Evolutionary conservation across 2,797 vertebrate species (phyloP), one percentile per base, ranked within the genome.

Genomic region (Fratercula arctica): DNA sequence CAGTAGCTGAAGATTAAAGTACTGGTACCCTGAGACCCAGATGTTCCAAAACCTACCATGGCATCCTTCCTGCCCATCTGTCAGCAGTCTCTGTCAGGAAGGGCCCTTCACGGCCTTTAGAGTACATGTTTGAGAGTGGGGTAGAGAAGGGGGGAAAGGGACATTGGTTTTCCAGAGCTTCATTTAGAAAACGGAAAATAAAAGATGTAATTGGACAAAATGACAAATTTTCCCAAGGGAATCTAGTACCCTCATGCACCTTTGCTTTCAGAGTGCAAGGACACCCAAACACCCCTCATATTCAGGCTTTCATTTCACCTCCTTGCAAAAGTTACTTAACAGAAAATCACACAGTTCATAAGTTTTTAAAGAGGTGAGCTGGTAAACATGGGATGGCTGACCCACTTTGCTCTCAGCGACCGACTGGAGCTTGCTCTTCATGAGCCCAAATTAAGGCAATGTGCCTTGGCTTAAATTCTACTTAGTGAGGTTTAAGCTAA

Each of bases 401-500:
- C 92, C 63, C 88, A 90, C 39, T 95, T 96, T 69, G 6, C 80
- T 87, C 39, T 54, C 63, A 89, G 46, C 13, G 41, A n/a, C 56
- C 24, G 31, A 26, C 6, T 85, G 54, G 61, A 92, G 9, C 78
- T 76, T 73, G 11, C 46, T 89, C 51, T 85, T 79, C 14, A 0
- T 63, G 59, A 19, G 46, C 43, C 77, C 74, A 90, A 79, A 95
- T 76, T 46, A 88, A 50, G 37, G 70, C 81, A 79, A 23, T 60
- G 37, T 41, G 86, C 67, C 73, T 73, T 73, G 74, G 69, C 46
- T 94, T 89, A 63, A 90, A 51, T 46, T 96, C 80, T 94, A 33
- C 77, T 93, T 59, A 63, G 45, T 8, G 51, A 66, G n/a, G 54
- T 85, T 95, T 94, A 67, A 89, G 88, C 80, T 46, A n/a, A 90